Evolutionary conservation across 2,797 vertebrate species (phyloP).

Genomic region (Danionella dracula): DNA sequence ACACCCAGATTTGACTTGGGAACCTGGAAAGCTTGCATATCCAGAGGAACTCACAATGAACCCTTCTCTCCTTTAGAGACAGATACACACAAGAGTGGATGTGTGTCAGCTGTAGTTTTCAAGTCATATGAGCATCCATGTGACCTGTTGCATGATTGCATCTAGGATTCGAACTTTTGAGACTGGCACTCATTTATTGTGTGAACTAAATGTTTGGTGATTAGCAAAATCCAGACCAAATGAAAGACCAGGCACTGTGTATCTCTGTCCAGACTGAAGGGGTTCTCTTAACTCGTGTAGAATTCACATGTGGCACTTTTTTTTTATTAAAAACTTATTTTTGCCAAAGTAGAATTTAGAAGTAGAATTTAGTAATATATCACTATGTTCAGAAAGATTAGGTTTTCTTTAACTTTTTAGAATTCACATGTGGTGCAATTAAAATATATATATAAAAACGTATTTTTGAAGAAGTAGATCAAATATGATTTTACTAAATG

Average conservation of each 20-base stretch:
- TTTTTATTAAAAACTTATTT: no score
- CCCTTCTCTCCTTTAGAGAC: slow-evolving; percentile 4
- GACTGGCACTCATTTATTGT: neutral
- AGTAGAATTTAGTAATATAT: no score
- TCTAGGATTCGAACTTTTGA: neutral
- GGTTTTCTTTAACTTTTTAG: no score
- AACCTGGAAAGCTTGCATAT: slow-evolving; percentile 7
- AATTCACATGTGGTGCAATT: no score
- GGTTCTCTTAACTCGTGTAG: no score
- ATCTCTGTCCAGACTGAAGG: neutral
- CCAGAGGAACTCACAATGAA: neutral
- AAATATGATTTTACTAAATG: no score
- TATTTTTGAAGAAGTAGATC: no score
- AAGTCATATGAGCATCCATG: slow-evolving; percentile 18
- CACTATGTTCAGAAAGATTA: no score
- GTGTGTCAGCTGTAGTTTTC: slow-evolving; percentile 43
- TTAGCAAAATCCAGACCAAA: slow-evolving; percentile 10
- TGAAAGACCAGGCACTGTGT: slow-evolving; percentile 13
- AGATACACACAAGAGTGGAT: slow-evolving; percentile 30
- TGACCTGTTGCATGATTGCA: slow-evolving; percentile 7
- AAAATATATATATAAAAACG: no score
- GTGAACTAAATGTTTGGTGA: neutral
- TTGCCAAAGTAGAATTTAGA: no score
- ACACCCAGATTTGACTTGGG: neutral
- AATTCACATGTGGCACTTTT: no score